These are phyloP conservation scores for Diglossa cyanea DNA, from an alignment of 2,797 vertebrate species.

Conservation along the genomic window DNA sequence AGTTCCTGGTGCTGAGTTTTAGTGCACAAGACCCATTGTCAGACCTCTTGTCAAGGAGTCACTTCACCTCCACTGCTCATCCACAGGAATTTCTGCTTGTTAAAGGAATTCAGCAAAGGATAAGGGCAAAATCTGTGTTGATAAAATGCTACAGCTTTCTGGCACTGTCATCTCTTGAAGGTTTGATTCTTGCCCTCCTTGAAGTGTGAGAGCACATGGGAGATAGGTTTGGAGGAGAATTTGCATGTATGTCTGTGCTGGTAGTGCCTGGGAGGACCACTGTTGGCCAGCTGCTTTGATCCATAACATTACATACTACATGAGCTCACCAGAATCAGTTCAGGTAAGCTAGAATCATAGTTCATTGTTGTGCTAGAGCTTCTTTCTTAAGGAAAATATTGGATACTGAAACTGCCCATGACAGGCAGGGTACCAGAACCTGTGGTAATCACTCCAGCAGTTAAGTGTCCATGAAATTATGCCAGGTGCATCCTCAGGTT, in stretches of 20 bases:
- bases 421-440: not conserved
- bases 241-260: not conserved
- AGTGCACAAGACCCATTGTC: not conserved
- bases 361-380: rapidly evolving
- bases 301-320: not conserved
- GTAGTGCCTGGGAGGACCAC: not conserved
- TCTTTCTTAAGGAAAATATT: not conserved
- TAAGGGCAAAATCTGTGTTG: not conserved
- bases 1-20: not conserved
- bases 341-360: not conserved
- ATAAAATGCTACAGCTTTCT: not conserved
- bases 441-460: not conserved
- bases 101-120: not conserved
- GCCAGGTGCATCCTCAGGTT: not conserved
- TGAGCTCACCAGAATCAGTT: not conserved
- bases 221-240: not conserved
- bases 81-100: not conserved
- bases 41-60: not conserved
- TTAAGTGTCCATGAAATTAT: not conserved
- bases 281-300: not conserved
- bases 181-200: not conserved
- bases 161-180: not conserved
- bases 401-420: not conserved
- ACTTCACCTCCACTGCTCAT: not conserved
- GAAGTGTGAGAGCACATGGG: rapidly evolving